Percentiles rank a stretch among this genome's conserved stretches.
Conservation (phyloP, 2,888 invertebrate genomes). For the Tenthredo notha region DNA sequence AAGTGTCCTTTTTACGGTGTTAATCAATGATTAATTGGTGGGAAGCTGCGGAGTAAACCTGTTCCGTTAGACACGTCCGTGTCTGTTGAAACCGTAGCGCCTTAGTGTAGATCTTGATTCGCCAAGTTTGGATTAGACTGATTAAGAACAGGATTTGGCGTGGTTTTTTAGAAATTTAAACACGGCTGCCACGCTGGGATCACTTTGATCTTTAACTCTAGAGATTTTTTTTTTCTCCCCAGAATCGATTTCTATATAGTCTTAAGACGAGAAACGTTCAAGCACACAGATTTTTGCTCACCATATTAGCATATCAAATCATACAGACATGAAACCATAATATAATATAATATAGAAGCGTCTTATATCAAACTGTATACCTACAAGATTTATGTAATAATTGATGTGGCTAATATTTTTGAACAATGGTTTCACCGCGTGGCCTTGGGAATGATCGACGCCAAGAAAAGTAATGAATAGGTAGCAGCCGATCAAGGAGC, state of each 20-base stretch:
- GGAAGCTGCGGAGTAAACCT: conserved; percentile 48
- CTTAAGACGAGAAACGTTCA: background rate
- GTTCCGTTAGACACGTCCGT: conserved; percentile 50
- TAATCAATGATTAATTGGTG: conserved; percentile 51
- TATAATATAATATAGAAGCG: conserved; percentile 16
- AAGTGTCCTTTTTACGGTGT: conserved; percentile 49
- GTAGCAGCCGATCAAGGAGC: conserved; percentile 57
- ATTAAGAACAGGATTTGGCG: conserved; percentile 40
- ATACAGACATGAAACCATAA: conserved; percentile 5
- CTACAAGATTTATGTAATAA: conserved; percentile 47
- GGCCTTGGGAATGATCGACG: conserved; percentile 63
- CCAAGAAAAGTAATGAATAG: conserved; percentile 63
- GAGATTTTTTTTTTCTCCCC: background rate
- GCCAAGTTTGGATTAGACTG: conserved; percentile 48
- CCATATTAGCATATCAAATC: conserved; percentile 44
- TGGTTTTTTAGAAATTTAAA: conserved; percentile 26
- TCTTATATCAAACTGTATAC: conserved; percentile 8
- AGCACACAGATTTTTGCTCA: background rate
- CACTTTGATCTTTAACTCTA: conserved; percentile 28
- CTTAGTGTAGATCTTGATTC: conserved; percentile 42
- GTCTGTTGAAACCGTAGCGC: conserved; percentile 43
- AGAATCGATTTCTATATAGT: background rate
- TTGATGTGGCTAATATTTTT: conserved; percentile 54
- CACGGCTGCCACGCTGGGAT: conserved; percentile 9
- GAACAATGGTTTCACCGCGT: conserved; percentile 56